Percentiles rank a stretch among this genome's conserved stretches.
phyloP scores from a whole-genome alignment of 2,797 vertebrate genomes.

The Aplochiton taeniatus region DNA sequence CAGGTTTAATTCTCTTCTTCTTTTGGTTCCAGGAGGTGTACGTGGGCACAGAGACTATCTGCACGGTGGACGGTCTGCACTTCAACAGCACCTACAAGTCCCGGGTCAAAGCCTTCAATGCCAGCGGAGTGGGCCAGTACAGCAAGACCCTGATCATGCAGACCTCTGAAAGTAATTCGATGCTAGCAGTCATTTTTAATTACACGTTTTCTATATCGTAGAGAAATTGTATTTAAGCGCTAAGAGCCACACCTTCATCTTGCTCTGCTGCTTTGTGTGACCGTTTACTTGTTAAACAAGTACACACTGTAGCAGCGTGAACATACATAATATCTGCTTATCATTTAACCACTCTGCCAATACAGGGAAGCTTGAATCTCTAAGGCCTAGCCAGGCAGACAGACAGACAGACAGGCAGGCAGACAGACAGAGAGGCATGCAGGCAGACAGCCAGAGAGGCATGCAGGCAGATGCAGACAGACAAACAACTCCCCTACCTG shows the following conservation, averaged over 20 bases:
- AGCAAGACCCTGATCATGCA: constrained; percentile 98
- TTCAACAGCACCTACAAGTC: constrained; percentile 98
- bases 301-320: constrained; percentile 15
- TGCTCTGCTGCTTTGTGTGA: not conserved
- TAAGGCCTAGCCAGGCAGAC: constrained; percentile 16
- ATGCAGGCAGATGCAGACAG: too few relatives aligned
- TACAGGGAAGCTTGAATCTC: constrained; percentile 39
- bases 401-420: too few relatives aligned
- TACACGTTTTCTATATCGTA: too few relatives aligned
- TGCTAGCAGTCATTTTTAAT: too few relatives aligned
- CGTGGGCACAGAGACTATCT: constrained; percentile 96
- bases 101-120: constrained; percentile 96
- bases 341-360: constrained; percentile 42
- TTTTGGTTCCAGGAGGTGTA: constrained; percentile 88
- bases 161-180: constrained; percentile 91
- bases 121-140: constrained; percentile 93
- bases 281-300: constrained; percentile 22
- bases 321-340: constrained; percentile 39
- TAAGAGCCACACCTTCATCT: not conserved
- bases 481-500: constrained; percentile 20
- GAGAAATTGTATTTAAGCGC: too few relatives aligned
- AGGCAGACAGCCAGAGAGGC: too few relatives aligned
- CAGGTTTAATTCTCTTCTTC: constrained; percentile 22
- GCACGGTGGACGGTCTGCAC: constrained; percentile 97
- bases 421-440: too few relatives aligned